phyloP scores from a whole-genome alignment of 1,140 invertebrate genomes.

The Wiebesia pumilae region DNA sequence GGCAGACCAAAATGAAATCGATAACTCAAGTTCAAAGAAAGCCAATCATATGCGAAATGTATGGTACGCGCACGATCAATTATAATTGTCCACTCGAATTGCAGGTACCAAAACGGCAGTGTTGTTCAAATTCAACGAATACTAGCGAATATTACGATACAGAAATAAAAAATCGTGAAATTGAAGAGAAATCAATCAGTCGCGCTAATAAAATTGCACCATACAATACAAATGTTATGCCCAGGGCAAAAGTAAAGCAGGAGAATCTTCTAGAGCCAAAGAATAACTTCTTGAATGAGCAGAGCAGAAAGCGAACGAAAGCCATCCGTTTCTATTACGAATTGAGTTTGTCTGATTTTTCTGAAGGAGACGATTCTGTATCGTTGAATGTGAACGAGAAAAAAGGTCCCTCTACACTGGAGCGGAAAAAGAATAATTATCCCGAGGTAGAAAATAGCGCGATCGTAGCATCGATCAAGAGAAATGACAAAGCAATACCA shows the following conservation, averaged over 20 bases:
- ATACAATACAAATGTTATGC: background rate
- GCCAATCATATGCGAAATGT: slow-evolving; percentile 54
- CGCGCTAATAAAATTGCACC: background rate
- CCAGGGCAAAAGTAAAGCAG: background rate
- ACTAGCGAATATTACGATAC: slow-evolving; percentile 3
- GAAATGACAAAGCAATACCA: background rate
- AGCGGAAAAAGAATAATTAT: background rate
- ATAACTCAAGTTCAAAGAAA: background rate
- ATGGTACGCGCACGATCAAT: slow-evolving; percentile 58
- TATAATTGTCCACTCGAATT: slow-evolving; percentile 48
- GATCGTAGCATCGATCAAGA: background rate
- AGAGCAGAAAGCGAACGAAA: background rate
- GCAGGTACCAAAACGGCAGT: slow-evolving; percentile 2
- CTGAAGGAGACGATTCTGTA: background rate
- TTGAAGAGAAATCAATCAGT: background rate
- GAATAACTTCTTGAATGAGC: slow-evolving; percentile 18
- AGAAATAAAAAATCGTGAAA: background rate
- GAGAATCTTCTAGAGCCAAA: background rate
- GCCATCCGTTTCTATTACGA: background rate
- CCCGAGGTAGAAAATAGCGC: too few relatives aligned
- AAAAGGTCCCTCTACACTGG: background rate
- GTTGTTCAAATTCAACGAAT: slow-evolving; percentile 12
- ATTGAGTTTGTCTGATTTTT: slow-evolving; percentile 3
- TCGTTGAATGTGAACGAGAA: slow-evolving; percentile 11
- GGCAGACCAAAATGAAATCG: background rate